Evolutionary conservation across 2,888 invertebrate species (phyloP).

Genomic region (Diplazon laetatorius): DNA sequence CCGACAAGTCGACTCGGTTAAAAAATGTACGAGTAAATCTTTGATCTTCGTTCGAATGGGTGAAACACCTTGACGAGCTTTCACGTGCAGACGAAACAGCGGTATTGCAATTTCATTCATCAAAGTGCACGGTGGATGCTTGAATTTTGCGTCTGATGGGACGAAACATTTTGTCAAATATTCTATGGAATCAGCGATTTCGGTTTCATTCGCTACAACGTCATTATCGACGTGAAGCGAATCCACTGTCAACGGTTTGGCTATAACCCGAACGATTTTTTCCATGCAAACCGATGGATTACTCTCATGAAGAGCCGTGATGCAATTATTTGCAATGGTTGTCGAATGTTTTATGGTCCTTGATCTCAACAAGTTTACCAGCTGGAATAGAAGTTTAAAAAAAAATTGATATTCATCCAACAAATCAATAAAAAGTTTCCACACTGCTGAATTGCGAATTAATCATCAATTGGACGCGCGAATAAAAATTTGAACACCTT

Average conservation of each 20-base stretch:
- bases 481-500: neutral
- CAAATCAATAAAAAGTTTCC: conserved; percentile 25
- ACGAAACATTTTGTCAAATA: conserved; percentile 79
- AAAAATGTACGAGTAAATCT: conserved; percentile 71
- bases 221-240: neutral
- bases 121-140: conserved; percentile 74
- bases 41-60: conserved; percentile 70
- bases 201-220: conserved; percentile 71
- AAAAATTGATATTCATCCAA: no score
- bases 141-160: conserved; percentile 76
- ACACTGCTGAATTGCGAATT: neutral
- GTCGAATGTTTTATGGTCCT: conserved; percentile 82
- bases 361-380: conserved; percentile 83
- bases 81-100: conserved; percentile 75
- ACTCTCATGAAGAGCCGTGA: conserved; percentile 83
- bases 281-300: conserved; percentile 82
- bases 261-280: conserved; percentile 80
- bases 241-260: conserved; percentile 73
- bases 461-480: no score
- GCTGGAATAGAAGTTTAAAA: conserved; percentile 83
- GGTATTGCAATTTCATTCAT: conserved; percentile 74
- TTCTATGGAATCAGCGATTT: conserved; percentile 78
- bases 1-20: conserved; percentile 66
- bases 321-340: conserved; percentile 84
- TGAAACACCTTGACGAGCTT: conserved; percentile 71